phyloP scores from a whole-genome alignment of 1,140 invertebrate genomes.

The Campodea augens region DNA sequence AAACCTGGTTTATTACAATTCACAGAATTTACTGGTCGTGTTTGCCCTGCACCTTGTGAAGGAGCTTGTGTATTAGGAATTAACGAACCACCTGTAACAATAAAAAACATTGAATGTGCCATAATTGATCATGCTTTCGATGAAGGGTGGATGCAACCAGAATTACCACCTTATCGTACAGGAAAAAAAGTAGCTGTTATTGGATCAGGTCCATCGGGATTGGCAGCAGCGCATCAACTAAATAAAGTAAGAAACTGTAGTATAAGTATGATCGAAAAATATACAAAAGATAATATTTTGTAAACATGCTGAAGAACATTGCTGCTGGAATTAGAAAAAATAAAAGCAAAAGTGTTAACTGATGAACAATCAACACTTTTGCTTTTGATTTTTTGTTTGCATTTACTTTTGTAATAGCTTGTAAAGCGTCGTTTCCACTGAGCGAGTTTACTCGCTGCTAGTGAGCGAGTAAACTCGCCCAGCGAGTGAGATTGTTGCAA shows the following conservation, averaged over 20 bases:
- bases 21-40: constrained; percentile 91
- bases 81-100: constrained; percentile 87
- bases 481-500: no score
- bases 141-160: constrained; percentile 80
- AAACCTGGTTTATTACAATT: constrained; percentile 4
- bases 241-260: constrained; percentile 53
- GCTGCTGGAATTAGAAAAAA: no score
- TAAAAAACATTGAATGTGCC: constrained; percentile 97
- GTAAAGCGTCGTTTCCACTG: no score
- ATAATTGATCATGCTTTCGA: constrained; percentile 98
- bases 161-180: constrained; percentile 49
- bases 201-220: constrained; percentile 83
- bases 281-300: not conserved
- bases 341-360: no score
- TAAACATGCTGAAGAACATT: not conserved
- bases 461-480: no score
- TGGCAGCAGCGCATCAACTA: constrained; percentile 91
- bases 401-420: no score
- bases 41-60: constrained; percentile 97
- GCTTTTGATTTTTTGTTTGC: no score
- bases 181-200: constrained; percentile 81
- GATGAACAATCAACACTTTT: no score
- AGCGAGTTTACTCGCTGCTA: no score
- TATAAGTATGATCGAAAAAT: not conserved
- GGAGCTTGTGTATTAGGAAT: constrained; percentile 94